Evolutionary conservation across 2,797 vertebrate genomes (phyloP).

Genomic region (Tokudaia muenninki): DNA sequence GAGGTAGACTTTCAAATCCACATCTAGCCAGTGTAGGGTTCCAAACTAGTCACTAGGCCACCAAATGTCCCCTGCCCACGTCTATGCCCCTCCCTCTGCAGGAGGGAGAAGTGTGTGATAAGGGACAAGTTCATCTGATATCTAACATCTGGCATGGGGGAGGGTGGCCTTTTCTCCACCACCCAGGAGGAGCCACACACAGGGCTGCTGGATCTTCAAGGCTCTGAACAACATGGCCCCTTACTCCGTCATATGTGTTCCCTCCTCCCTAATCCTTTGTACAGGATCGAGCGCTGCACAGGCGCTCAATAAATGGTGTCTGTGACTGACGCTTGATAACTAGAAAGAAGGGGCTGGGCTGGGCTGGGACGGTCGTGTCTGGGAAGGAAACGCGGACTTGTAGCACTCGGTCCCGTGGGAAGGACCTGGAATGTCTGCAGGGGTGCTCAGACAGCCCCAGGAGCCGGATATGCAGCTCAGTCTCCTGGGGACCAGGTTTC

Average conservation of each 20-base stretch:
- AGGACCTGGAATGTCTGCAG: not conserved
- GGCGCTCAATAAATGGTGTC: conserved; percentile 70
- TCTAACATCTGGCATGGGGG: not conserved
- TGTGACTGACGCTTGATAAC: not conserved
- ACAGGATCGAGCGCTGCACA: not conserved
- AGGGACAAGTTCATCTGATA: not conserved
- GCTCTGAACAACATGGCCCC: not conserved
- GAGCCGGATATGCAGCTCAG: not conserved
- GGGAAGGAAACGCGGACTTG: conserved; percentile 39
- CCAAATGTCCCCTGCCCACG: fast-evolving
- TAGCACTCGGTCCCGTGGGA: not conserved
- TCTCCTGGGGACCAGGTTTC: not conserved
- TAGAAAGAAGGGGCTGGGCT: not conserved
- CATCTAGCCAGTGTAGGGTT: not conserved
- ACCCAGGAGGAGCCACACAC: not conserved
- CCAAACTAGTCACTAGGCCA: not conserved
- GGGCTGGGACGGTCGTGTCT: not conserved
- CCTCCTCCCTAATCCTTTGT: not conserved
- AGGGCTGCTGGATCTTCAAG: not conserved
- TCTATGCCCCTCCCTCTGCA: not conserved
- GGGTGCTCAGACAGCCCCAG: not conserved
- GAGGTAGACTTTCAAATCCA: not conserved
- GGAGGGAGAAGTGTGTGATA: not conserved
- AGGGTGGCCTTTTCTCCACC: not conserved
- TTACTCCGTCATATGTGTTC: not conserved